Conservation (phyloP, 1,140 invertebrate genomes). For the Maconellicoccus hirsutus region DNA sequence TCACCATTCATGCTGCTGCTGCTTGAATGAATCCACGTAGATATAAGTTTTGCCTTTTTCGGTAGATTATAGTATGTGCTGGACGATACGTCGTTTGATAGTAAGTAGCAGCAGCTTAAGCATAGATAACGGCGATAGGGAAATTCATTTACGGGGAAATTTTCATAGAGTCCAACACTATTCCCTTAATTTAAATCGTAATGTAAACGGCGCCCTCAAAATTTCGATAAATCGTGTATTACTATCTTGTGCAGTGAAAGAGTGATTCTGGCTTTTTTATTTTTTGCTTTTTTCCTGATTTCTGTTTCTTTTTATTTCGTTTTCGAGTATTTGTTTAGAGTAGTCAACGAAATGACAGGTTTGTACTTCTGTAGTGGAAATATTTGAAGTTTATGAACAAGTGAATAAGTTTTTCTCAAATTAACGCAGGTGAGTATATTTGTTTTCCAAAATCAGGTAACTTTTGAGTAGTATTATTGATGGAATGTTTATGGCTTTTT, state of each 20-base stretch:
- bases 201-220: background rate
- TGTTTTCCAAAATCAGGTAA: too few species aligned
- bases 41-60: background rate
- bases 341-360: background rate
- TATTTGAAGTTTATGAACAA: too few species aligned
- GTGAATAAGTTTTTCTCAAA: too few species aligned
- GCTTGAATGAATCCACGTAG: constrained; percentile 7
- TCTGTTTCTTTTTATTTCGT: background rate
- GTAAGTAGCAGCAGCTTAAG: constrained; percentile 7
- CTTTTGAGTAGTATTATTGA: too few species aligned
- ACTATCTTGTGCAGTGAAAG: background rate
- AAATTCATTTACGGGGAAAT: background rate
- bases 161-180: background rate
- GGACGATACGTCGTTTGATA: background rate
- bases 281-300: background rate
- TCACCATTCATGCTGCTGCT: constrained; percentile 2
- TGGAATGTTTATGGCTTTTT: too few species aligned
- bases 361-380: background rate
- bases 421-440: too few species aligned
- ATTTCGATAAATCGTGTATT: background rate
- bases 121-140: background rate
- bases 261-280: background rate
- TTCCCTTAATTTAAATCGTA: background rate
- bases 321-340: background rate
- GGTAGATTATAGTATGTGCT: background rate